These are phyloP conservation scores for Cyanocitta stelleri DNA, from an alignment of 2,113 vertebrate species.

Conservation along the genomic window DNA sequence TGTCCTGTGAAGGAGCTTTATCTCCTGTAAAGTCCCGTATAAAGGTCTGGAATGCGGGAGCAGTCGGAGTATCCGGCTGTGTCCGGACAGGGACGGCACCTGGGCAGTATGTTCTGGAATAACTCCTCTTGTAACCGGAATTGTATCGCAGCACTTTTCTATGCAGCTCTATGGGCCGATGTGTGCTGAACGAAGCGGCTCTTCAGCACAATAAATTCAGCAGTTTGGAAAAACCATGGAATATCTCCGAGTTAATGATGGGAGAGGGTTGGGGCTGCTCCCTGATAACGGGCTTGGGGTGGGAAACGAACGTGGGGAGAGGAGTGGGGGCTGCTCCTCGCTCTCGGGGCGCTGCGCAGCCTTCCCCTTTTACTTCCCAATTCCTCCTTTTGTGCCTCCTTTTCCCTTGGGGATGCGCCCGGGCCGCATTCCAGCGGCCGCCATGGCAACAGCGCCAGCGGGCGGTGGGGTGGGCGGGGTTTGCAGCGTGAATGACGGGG, in stretches of 20 bases:
- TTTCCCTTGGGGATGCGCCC: not conserved
- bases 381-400: rapidly evolving
- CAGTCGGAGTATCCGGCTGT: not conserved
- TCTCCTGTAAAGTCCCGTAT: not conserved
- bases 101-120: not conserved
- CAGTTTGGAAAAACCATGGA: not conserved
- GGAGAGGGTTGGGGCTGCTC: not conserved
- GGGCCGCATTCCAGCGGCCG: not conserved
- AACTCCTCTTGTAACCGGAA: not conserved
- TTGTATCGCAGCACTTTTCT: not conserved
- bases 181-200: not conserved
- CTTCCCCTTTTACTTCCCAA: rapidly evolving
- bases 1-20: not conserved
- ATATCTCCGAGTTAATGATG: not conserved
- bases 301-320: no score
- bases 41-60: not conserved
- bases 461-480: no score
- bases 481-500: rapidly evolving
- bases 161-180: not conserved
- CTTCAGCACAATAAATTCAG: not conserved
- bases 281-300: no score
- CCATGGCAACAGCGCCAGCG: rapidly evolving
- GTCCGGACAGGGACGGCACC: not conserved
- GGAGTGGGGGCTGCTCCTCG: no score
- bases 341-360: no score